A percentile compares a stretch with the other conserved stretches of the same genome.
Conservation (phyloP, 2,797 vertebrate species). For the Intellagama lesueurii region DNA sequence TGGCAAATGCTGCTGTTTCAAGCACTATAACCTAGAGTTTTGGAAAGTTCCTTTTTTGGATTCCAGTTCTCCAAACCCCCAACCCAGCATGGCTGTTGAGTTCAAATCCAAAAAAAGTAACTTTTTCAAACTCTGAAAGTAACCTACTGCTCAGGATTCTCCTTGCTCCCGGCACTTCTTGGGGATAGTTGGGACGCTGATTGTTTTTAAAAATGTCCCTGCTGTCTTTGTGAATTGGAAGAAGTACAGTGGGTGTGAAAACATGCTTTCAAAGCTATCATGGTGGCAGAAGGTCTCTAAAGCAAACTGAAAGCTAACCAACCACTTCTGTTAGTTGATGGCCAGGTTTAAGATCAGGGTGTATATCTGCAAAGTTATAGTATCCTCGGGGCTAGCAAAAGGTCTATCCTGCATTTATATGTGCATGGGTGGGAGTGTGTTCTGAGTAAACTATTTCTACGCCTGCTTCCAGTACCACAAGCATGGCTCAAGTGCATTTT, state of each 20-base stretch:
- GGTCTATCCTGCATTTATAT: not conserved
- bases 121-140: constrained; percentile 19
- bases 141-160: constrained; percentile 43
- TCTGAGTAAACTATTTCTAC: not conserved
- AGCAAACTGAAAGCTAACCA: constrained; percentile 59
- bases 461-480: not conserved
- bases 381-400: not conserved
- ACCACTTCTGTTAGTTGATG: constrained; percentile 29
- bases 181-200: constrained; percentile 43
- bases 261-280: constrained; percentile 47
- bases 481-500: not conserved
- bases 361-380: not conserved
- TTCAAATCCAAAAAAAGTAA: too few relatives aligned
- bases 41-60: too few relatives aligned
- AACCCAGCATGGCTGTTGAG: too few relatives aligned
- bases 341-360: constrained; percentile 57
- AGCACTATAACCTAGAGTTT: constrained; percentile 7
- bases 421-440: not conserved
- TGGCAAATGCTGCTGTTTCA: constrained; percentile 42
- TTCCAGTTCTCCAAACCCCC: too few relatives aligned
- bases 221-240: constrained; percentile 61
- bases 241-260: constrained; percentile 49
- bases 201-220: constrained; percentile 39
- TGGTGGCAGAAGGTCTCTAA: constrained; percentile 45
- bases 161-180: constrained; percentile 24